Evolutionary conservation across 2,113 vertebrate genomes (phyloP).

Genomic region (Sitta europaea): DNA sequence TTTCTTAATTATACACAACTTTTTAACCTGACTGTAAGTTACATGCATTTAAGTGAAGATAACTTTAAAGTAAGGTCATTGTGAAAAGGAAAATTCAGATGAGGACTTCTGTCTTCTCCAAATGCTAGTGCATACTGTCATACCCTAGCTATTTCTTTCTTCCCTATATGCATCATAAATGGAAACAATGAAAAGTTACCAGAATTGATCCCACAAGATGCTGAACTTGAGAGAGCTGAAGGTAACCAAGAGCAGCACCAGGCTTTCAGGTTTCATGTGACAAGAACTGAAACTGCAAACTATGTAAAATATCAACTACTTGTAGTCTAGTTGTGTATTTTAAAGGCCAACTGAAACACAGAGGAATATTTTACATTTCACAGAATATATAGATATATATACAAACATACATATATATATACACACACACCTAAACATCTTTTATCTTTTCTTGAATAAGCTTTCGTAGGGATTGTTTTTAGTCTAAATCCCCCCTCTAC

Average conservation of each 20-base stretch:
- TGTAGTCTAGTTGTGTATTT: neutral
- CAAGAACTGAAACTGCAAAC: neutral
- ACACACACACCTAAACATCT: neutral
- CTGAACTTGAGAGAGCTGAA: neutral
- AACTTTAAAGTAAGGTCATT: neutral
- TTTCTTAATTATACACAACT: neutral
- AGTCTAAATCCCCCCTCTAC: fast-evolving
- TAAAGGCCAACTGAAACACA: neutral
- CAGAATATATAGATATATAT: neutral
- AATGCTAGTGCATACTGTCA: neutral
- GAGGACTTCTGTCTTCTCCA: neutral
- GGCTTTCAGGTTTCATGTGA: neutral
- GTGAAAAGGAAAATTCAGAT: neutral
- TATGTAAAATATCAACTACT: neutral
- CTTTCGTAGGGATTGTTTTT: neutral
- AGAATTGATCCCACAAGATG: neutral
- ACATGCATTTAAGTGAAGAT: neutral
- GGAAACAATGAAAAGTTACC: neutral
- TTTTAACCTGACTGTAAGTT: neutral
- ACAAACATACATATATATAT: neutral
- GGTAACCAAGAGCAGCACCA: neutral
- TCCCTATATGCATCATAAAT: neutral
- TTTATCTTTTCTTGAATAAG: neutral
- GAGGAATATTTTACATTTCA: neutral
- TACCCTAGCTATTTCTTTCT: neutral